Base-by-base conservation (phyloP, 2,113 vertebrate species). In the Promerops cafer region DNA sequence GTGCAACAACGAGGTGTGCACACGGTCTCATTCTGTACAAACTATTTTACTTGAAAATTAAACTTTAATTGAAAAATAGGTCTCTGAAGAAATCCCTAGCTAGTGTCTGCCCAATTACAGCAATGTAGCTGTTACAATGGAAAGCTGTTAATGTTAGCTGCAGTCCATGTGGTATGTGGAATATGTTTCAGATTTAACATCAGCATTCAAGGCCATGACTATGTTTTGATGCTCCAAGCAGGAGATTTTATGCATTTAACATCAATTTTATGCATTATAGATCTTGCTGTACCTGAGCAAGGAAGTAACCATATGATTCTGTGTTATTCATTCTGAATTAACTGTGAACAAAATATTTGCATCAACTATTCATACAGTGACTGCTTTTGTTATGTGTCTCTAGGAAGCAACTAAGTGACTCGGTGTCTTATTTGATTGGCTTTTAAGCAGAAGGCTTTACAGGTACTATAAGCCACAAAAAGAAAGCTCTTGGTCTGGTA, bases 301-400 rank as follows among this genome's bases (percentile, higher is more conserved):
- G 1, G 72, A 84, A 37, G 57, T 84, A 91, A 83, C 65, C 61
- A 22, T 89, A 90, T 37, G 79, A 87, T 69, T 76, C 87, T 54
- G 35, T 68, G 65, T 91, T 93, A 94, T 83, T 93, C 81, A 57
- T 87, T 84, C 95, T 79, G 95, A 96, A 94, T 93, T 94, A 96
- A 83, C 71, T 91, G 84, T 74, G 74, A 86, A 93, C 83, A 77
- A 94, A 95, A 93, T 82, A 90, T 94, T 94, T 94, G 92, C 69
- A 77, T 93, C 96, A 61, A 45, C 71, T 75, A 50, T 83, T 94
- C 81, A 68, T 72, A 66, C 66, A 50, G 65, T 72, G 93, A 64
- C 79, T 72, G 96, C 75, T 54, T 90, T 93, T 89, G 57, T 79
- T 52, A 71, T 74, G 59, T 83, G 87, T 90, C 96, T 85, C 80